Evolutionary conservation across 2,797 vertebrate genomes (phyloP).

Genomic region (Taenioides sp.): DNA sequence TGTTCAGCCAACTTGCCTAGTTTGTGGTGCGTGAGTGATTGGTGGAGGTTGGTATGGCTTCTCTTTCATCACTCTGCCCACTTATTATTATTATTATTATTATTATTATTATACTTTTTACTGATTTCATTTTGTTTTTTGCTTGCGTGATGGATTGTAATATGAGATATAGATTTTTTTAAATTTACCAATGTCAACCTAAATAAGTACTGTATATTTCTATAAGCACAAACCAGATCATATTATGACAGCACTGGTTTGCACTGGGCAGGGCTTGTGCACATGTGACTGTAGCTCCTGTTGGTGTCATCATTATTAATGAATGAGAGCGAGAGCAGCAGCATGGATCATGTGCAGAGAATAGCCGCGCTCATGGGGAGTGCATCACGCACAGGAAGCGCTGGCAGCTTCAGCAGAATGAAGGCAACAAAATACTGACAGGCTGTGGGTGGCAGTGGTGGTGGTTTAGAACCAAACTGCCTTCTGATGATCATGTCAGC

Average conservation of each 20-base stretch:
- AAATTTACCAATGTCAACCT: neutral
- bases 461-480: constrained; percentile 34
- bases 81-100: no score
- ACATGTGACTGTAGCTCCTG: constrained; percentile 37
- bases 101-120: no score
- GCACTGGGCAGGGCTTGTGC: neutral
- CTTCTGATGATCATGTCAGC: constrained; percentile 47
- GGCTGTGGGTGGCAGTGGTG: constrained; percentile 35
- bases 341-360: constrained; percentile 66
- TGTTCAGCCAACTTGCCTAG: no score
- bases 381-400: constrained; percentile 59
- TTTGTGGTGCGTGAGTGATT: no score
- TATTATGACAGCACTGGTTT: neutral
- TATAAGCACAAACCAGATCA: neutral
- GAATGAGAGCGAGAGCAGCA: constrained; percentile 56
- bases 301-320: constrained; percentile 75
- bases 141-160: no score
- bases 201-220: neutral
- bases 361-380: constrained; percentile 31
- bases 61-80: no score
- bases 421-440: constrained; percentile 43
- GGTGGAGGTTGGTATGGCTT: no score
- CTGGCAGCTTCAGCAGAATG: constrained; percentile 52
- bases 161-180: no score
- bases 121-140: no score